Evolutionary conservation across 2,113 vertebrate genomes (phyloP), one percentile per base, ranked within the genome.

Genomic region (Taxidea taxus): DNA sequence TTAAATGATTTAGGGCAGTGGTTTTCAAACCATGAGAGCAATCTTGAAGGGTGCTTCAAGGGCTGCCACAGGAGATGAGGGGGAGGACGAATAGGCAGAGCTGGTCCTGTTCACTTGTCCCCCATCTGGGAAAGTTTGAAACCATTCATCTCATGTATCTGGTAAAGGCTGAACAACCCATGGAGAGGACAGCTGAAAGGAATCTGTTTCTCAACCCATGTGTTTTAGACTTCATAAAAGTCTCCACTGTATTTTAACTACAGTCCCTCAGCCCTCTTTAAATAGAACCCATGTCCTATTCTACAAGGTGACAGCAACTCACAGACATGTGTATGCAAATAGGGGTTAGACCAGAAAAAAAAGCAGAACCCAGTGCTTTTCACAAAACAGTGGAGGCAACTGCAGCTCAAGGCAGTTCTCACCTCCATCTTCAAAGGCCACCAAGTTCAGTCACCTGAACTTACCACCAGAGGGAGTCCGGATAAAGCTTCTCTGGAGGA

Each of bases 321-420:
- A 84, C 20, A 89, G 37, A 94, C 82, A 44, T 39, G 12, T n/a
- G 74, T 1, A 90, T 68, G 29, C n/a, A 94, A 83, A 93, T 27
- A 91, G 9, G 82, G 34, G 49, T 80, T 47, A 95, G 56, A 18
- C 83, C 88, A 83, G 62, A 97, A 91, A 92, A 58, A 47, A 66
- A 49, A 80, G 47, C 6, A 75, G 8, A 94, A 29, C 34, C 6
- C 25, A 62, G 21, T 3, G 6, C 42, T 91, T 60, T 91, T 91
- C 90, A 95, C 56, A 77, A 72, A 77, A 58, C 39, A 89, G 20
- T 4, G 0, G 25, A 86, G 92, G 54, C 42, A 64, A 39, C 25
- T 14, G 27, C 44, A 87, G 31, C 18, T 77, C 37, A 37, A 70
- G 25, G 34, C 34, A 47, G 44, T 12, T 91, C 54, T 94, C 70